phyloP scores from a whole-genome alignment of 1,140 invertebrate species.

The Papilio polytes region DNA sequence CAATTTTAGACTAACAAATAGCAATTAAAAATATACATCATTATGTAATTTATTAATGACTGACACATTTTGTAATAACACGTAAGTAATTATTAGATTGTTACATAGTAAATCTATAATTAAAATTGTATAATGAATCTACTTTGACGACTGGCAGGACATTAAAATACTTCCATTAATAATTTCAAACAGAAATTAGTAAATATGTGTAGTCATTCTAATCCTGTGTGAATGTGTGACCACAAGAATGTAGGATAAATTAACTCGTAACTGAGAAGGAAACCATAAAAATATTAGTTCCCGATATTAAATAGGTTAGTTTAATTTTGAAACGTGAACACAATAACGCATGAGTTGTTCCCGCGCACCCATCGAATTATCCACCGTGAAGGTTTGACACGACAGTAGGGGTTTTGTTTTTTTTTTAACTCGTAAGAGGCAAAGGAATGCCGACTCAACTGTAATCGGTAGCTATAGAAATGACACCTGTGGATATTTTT shows the following conservation, averaged over 20 bases:
- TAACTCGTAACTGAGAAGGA: conserved; percentile 36
- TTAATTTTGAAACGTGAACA: conserved; percentile 44
- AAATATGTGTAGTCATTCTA: not conserved
- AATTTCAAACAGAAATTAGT: too few species aligned
- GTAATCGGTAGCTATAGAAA: conserved; percentile 57
- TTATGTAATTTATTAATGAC: not conserved
- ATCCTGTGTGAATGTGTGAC: not conserved
- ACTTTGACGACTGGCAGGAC: not conserved
- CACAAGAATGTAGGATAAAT: conserved; percentile 15
- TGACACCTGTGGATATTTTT: conserved; percentile 52
- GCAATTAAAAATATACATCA: not conserved
- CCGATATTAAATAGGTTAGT: conserved; percentile 33
- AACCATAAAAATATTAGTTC: conserved; percentile 50
- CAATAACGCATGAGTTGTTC: conserved; percentile 48
- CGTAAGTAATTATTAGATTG: too few species aligned
- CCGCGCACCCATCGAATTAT: conserved; percentile 38
- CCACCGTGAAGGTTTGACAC: conserved; percentile 45
- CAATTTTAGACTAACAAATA: not conserved
- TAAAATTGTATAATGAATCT: too few species aligned
- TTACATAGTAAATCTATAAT: too few species aligned
- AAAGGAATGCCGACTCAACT: conserved; percentile 51
- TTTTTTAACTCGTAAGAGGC: conserved; percentile 34
- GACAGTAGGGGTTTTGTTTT: conserved; percentile 47
- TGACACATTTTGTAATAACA: not conserved
- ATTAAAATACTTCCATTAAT: too few species aligned